Conservation (phyloP, 2,113 vertebrate species). For the Trematocara marginatum region DNA sequence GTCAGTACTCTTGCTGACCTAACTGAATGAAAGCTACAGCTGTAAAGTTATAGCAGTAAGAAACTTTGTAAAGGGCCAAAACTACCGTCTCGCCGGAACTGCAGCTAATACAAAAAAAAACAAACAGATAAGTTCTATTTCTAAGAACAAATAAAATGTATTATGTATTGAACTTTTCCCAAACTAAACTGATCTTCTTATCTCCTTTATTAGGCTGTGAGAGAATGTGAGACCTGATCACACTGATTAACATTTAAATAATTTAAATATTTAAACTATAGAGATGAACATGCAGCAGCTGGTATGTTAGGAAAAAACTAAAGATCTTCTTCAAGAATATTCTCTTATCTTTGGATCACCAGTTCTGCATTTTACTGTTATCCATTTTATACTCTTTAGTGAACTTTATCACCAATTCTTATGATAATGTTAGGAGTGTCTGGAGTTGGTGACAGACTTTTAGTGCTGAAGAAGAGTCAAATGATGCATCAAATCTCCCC, state of each 20-base stretch:
- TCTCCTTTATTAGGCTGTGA: neutral
- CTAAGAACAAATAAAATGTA: neutral
- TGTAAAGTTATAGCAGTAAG: neutral
- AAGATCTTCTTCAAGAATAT: neutral
- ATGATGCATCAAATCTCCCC: neutral
- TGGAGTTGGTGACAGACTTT: neutral
- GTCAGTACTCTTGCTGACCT: neutral
- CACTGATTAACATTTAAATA: neutral
- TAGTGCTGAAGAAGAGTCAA: neutral
- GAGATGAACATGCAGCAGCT: neutral
- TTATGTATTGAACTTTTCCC: neutral
- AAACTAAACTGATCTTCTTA: neutral
- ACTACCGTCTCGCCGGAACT: neutral
- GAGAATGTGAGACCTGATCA: neutral
- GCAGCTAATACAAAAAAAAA: accelerated
- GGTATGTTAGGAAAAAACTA: neutral
- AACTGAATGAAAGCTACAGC: neutral
- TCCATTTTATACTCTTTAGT: neutral
- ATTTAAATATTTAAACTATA: neutral
- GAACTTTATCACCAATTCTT: neutral
- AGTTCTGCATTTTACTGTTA: neutral
- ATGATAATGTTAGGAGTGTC: neutral
- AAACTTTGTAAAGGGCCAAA: neutral
- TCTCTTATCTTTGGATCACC: neutral
- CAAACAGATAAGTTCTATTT: neutral